phyloP scores from a whole-genome alignment of 2,888 invertebrate genomes.

The Mesorhabditis belari region DNA sequence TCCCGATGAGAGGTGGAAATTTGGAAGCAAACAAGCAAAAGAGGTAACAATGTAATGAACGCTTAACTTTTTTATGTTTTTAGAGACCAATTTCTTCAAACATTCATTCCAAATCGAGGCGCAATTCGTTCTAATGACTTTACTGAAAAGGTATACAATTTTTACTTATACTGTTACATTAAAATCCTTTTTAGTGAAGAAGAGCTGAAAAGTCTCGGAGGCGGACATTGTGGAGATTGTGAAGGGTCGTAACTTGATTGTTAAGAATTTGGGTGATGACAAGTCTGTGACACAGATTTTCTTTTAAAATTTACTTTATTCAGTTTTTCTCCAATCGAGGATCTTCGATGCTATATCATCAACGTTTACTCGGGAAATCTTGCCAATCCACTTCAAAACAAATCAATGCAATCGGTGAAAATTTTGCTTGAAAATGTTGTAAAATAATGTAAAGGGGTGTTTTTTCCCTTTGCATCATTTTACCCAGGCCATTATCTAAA shows the following conservation, averaged over 20 bases:
- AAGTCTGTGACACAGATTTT: neutral
- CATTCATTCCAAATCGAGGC: too few relatives aligned
- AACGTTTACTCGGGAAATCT: slow-evolving; percentile 11
- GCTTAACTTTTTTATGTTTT: too few relatives aligned
- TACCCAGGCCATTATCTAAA: too few relatives aligned
- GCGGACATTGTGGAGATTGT: slow-evolving; percentile 4
- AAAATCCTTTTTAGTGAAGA: slow-evolving; percentile 6
- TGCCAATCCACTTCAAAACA: slow-evolving; percentile 7
- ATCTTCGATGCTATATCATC: slow-evolving; percentile 12
- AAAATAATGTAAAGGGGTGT: too few relatives aligned
- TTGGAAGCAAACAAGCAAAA: too few relatives aligned
- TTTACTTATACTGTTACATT: neutral
- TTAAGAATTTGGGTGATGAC: slow-evolving; percentile 3
- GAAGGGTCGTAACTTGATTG: slow-evolving; percentile 5
- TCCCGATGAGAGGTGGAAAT: neutral
- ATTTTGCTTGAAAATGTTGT: too few relatives aligned
- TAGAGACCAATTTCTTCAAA: too few relatives aligned
- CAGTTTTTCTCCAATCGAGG: slow-evolving; percentile 3
- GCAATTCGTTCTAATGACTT: slow-evolving; percentile 10
- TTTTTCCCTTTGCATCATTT: too few relatives aligned
- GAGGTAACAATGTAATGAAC: too few relatives aligned
- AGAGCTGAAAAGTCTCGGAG: slow-evolving; percentile 9
- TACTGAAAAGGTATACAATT: neutral
- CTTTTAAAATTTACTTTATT: neutral
- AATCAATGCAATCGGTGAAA: slow-evolving; percentile 4